A percentile compares a stretch with the other conserved stretches of the same genome.
Conservation (phyloP, 2,113 vertebrate species). For the Brachyhypopomus occidentalis region DNA sequence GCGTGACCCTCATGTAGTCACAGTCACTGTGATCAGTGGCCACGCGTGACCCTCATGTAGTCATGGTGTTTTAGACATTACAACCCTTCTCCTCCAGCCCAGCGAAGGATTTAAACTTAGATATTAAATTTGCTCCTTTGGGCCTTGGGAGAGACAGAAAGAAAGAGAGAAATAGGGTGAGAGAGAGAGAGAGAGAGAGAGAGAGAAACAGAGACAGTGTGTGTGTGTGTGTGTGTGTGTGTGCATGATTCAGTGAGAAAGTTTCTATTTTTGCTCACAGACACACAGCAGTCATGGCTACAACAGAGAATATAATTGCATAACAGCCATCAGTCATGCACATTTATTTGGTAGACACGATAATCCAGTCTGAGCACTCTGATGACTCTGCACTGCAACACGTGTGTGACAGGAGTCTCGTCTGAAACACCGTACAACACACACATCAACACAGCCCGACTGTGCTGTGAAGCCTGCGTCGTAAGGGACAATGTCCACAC, state of each 20-base stretch:
- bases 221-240: too few species aligned
- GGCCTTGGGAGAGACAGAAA: background rate
- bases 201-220: background rate
- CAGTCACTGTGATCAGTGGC: too few species aligned
- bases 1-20: background rate
- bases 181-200: slow-evolving; percentile 6
- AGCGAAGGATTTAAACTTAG: slow-evolving; percentile 2
- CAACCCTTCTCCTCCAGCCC: background rate
- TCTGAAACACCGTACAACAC: too few species aligned
- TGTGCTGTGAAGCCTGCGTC: too few species aligned
- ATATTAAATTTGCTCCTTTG: slow-evolving; percentile 13
- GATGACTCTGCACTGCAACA: background rate
- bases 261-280: slow-evolving; percentile 15
- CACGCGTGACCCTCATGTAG: too few species aligned
- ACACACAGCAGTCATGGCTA: slow-evolving; percentile 20
- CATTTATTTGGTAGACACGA: background rate
- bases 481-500: too few species aligned
- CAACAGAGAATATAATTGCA: background rate
- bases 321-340: background rate
- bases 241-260: too few species aligned
- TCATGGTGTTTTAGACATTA: background rate
- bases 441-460: background rate
- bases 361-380: background rate
- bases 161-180: background rate
- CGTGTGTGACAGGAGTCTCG: background rate